Evolutionary conservation across 2,797 vertebrate species (phyloP).

Genomic region (Paedocypris micromegethes): DNA sequence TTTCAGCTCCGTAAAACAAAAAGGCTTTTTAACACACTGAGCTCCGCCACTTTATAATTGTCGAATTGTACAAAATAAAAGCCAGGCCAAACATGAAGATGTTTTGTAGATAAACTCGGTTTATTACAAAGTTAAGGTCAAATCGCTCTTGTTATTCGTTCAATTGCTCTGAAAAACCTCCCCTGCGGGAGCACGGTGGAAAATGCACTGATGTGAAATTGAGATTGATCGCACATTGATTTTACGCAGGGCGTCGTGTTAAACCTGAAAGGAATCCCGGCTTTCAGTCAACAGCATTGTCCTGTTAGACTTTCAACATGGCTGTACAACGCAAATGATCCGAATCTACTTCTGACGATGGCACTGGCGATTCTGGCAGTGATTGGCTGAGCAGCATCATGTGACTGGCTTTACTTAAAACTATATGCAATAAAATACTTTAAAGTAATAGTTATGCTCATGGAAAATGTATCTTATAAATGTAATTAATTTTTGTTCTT

Average conservation of each 20-base stretch:
- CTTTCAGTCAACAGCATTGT: conserved; percentile 56
- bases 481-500: too few species aligned
- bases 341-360: too few species aligned
- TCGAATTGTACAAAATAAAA: conserved; percentile 6
- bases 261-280: conserved; percentile 52
- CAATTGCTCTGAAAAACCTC: conserved; percentile 57
- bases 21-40: not conserved
- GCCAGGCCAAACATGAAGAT: conserved; percentile 6
- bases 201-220: conserved; percentile 60
- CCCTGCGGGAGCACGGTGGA: conserved; percentile 46
- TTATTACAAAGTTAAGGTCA: conserved; percentile 47
- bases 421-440: too few species aligned
- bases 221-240: conserved; percentile 75
- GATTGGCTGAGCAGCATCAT: too few species aligned
- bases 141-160: conserved; percentile 43
- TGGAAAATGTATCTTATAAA: too few species aligned
- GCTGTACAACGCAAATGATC: not conserved
- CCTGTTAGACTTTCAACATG: conserved; percentile 61
- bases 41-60: not conserved
- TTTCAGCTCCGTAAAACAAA: not conserved
- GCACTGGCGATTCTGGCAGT: too few species aligned
- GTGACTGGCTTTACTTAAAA: too few species aligned
- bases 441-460: too few species aligned
- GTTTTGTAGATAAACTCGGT: conserved; percentile 27
- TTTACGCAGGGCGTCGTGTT: conserved; percentile 56